Base-by-base conservation (phyloP, 2,888 invertebrate genomes). In the Lampropteryx suffumata region DNA sequence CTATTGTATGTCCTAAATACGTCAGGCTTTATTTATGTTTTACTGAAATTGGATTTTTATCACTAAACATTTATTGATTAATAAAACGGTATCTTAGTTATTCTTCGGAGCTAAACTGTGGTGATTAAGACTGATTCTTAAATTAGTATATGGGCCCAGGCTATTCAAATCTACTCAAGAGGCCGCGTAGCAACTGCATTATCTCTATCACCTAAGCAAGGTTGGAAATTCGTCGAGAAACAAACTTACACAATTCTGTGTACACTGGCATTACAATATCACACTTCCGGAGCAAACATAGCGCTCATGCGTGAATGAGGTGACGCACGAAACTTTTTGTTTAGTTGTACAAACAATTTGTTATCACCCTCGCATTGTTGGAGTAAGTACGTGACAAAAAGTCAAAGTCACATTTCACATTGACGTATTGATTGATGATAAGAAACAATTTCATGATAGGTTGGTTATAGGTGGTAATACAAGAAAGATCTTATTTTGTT, bases 271-370 rank as follows among this genome's bases (percentile, higher is more conserved):
- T 43, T 37, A 50, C 55, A 47, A 41, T 42, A 56, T 54, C 47
- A 50, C 50, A 45, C 49, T 50, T 57, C 43, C 49, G 53, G 29
- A 37, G 50, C 45, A 57, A 57, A 55, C 39, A 60, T 49, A 32
- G 27, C 46, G 45, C 26, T 36, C 27, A 29, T 17, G 41, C 37
- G 53, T 46, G 48, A 48, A 45, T 45, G 50, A 50, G 47, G 33
- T 55, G 42, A 44, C 47, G 52, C 55, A 55, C 58, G 43, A 43
- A 55, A 46, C 45, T 39, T 46, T 47, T 41, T 47, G 35, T 43
- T 46, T 48, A 53, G 41, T 53, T 55, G 48, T 43, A 46, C 50
- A 53, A 53, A 53, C 47, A 35, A 33, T 43, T 32, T 53, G 48
- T 47, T 50, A 56, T 37, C 56, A 50, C 52, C 51, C 43, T 30